phyloP scores from a whole-genome alignment of 2,888 invertebrate species.

The Caenorhabditis plicata region DNA sequence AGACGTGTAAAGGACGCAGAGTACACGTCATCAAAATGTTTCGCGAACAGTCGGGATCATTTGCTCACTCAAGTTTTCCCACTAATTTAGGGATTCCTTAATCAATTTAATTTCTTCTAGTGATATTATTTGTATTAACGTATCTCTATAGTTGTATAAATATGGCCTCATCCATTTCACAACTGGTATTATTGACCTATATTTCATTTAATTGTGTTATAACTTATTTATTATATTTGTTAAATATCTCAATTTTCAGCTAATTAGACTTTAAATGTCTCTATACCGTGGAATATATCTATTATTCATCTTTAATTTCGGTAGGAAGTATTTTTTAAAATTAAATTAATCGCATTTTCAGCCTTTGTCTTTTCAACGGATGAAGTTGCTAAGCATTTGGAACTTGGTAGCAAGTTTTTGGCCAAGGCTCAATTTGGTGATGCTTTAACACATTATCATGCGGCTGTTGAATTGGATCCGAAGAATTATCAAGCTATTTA shows the following conservation, averaged over 20 bases:
- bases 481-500: conserved; percentile 92
- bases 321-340: conserved; percentile 6
- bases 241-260: conserved; percentile 14
- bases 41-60: conserved; percentile 4
- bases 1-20: conserved; percentile 26
- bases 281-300: conserved; percentile 13
- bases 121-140: not conserved
- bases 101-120: not conserved
- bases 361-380: conserved; percentile 21
- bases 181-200: not conserved
- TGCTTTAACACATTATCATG: conserved; percentile 94
- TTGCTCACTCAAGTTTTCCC: not conserved
- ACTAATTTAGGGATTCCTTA: not conserved
- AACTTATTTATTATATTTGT: conserved; percentile 3
- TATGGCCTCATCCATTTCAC: not conserved
- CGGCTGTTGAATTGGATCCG: conserved; percentile 94
- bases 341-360: conserved; percentile 7
- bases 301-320: conserved; percentile 10
- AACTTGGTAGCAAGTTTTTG: conserved; percentile 87
- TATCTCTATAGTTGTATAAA: no score
- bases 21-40: conserved; percentile 18
- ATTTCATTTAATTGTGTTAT: conserved; percentile 1
- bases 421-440: conserved; percentile 87
- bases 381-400: conserved; percentile 89
- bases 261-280: conserved; percentile 29